phyloP scores from a whole-genome alignment of 2,113 vertebrate genomes.

The Lophotis ruficrista region DNA sequence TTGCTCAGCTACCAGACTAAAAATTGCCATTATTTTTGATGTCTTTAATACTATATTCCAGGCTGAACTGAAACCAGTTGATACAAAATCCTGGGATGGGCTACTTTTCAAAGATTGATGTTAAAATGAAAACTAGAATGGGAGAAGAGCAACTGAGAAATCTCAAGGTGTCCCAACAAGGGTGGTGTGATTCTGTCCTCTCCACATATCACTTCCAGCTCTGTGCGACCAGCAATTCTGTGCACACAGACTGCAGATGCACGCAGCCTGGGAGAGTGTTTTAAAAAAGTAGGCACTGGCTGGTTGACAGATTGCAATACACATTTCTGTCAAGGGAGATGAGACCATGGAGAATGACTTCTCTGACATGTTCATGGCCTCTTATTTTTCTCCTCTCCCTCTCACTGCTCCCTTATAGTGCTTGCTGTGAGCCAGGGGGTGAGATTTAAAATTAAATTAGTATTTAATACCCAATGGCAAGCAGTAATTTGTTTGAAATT shows the following conservation, averaged over 20 bases:
- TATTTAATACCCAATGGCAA: background rate
- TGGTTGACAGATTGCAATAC: constrained; percentile 13
- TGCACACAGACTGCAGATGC: background rate
- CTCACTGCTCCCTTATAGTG: background rate
- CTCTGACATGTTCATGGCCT: constrained; percentile 20
- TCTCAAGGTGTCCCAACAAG: background rate
- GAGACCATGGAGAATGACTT: constrained; percentile 1
- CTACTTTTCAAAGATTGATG: background rate
- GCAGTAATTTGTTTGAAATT: background rate
- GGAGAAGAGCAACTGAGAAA: background rate
- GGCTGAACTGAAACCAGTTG: background rate
- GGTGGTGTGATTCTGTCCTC: background rate
- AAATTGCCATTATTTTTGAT: background rate
- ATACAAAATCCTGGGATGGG: background rate
- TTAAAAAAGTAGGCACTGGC: background rate
- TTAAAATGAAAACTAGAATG: background rate
- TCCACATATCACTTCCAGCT: background rate
- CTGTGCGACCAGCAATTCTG: background rate
- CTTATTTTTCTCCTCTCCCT: constrained; percentile 24
- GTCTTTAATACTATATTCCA: background rate
- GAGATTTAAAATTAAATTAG: constrained; percentile 10
- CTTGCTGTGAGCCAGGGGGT: background rate
- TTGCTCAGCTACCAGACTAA: background rate
- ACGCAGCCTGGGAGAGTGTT: background rate
- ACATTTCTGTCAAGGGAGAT: constrained; percentile 30